Percentiles rank a stretch among this genome's conserved stretches.
phyloP scores from a whole-genome alignment of 53 echinoderm and acorn worm genomes.

The Zoroaster sp. region DNA sequence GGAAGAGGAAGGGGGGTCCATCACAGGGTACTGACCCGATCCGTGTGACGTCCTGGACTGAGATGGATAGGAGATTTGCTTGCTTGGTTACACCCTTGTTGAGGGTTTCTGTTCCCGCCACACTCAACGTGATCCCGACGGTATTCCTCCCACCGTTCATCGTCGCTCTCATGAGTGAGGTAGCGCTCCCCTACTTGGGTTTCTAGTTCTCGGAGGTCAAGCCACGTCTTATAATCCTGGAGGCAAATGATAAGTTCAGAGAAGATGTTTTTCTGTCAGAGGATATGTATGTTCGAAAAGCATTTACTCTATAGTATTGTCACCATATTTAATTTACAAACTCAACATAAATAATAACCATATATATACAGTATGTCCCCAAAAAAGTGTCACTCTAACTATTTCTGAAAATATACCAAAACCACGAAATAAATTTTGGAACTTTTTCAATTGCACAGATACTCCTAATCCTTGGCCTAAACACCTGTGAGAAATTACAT shows the following conservation, averaged over 20 bases:
- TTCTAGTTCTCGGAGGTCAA: conserved; percentile 88
- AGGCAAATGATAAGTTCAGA: not conserved
- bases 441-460: no score
- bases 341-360: no score
- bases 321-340: no score
- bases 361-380: no score
- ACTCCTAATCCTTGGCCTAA: no score
- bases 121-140: conserved; percentile 47
- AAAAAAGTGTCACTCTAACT: no score
- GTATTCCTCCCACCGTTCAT: conserved; percentile 96
- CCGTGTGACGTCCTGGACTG: conserved; percentile 81
- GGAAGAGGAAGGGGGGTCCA: not conserved
- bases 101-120: not conserved
- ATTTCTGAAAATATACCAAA: no score
- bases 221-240: conserved; percentile 97
- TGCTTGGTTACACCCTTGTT: conserved; percentile 17
- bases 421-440: no score
- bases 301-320: no score
- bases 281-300: no score
- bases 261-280: no score
- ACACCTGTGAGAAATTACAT: no score
- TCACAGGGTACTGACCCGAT: conserved; percentile 89
- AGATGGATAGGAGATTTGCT: conserved; percentile 70
- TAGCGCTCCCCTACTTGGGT: conserved; percentile 88
- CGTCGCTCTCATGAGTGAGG: conserved; percentile 98